phyloP scores from a whole-genome alignment of 92 coral and sea anemone genomes.

The Parazoanthus darwini region DNA sequence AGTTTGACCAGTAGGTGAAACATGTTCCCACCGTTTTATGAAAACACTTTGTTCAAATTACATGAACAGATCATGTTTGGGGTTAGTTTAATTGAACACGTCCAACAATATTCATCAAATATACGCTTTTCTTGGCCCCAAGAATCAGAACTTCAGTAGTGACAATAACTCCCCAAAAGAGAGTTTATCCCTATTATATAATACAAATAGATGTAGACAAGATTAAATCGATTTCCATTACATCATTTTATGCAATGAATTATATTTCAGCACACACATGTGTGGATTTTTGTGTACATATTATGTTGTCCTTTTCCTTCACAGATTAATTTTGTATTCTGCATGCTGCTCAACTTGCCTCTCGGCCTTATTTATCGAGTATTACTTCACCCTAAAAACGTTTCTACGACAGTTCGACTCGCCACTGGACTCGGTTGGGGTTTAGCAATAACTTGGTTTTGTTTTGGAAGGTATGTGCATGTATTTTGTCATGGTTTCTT shows the following conservation, averaged over 20 bases:
- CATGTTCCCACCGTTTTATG: not conserved
- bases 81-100: not conserved
- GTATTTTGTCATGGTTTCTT: no score
- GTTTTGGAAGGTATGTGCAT: constrained; percentile 52
- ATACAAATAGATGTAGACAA: not conserved
- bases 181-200: not conserved
- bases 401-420: constrained; percentile 43
- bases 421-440: constrained; percentile 48
- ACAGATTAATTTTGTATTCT: constrained; percentile 43
- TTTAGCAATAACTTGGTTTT: constrained; percentile 50
- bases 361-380: constrained; percentile 44
- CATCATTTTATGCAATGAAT: not conserved
- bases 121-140: no score
- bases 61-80: not conserved
- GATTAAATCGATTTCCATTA: not conserved
- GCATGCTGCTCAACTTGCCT: constrained; percentile 48
- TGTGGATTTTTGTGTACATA: no score
- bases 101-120: not conserved
- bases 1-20: not conserved
- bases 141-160: no score
- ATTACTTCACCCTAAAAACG: constrained; percentile 46
- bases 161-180: not conserved
- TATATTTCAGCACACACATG: not conserved
- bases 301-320: not conserved
- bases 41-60: not conserved